These are phyloP conservation scores for Petrocephalus microphthalmus DNA, from an alignment of 2,113 vertebrate genomes.

Conservation along the genomic window DNA sequence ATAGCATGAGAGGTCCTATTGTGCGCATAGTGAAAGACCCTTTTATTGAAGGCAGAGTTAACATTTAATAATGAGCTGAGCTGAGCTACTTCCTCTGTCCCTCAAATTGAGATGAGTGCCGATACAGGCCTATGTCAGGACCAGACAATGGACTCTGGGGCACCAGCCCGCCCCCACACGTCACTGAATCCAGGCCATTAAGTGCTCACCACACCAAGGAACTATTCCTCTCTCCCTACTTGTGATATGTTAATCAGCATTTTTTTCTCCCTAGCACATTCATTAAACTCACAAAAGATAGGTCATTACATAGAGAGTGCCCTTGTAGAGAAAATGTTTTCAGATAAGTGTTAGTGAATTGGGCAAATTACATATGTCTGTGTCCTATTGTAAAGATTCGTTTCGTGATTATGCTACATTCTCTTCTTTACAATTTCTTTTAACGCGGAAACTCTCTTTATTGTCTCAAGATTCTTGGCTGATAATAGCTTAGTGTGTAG, in stretches of 20 bases:
- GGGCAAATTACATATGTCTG: constrained; percentile 8
- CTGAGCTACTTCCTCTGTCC: background rate
- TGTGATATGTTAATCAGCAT: constrained; percentile 11
- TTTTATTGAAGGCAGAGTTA: constrained; percentile 16
- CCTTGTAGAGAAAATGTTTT: constrained; percentile 11
- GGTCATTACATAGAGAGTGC: background rate
- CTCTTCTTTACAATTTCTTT: background rate
- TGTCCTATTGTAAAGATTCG: background rate
- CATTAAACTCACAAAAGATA: constrained; percentile 13
- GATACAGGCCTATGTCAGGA: background rate
- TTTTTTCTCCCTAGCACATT: constrained; percentile 13
- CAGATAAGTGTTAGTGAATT: constrained; percentile 1
- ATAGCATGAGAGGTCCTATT: constrained; percentile 19
- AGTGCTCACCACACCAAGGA: background rate
- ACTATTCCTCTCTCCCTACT: background rate
- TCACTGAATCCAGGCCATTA: background rate
- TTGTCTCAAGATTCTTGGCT: background rate
- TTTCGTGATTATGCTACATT: background rate
- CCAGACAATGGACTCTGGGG: background rate
- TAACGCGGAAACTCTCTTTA: background rate
- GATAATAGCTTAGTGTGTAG: background rate
- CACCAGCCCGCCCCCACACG: background rate
- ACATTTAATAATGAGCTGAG: constrained; percentile 9
- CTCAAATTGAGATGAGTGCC: background rate
- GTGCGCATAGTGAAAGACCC: constrained; percentile 17